Percentiles rank a stretch among this genome's conserved stretches.
These are phyloP conservation scores for Gibbula magus DNA, from an alignment of 2,888 invertebrate genomes.

Conservation along the genomic window DNA sequence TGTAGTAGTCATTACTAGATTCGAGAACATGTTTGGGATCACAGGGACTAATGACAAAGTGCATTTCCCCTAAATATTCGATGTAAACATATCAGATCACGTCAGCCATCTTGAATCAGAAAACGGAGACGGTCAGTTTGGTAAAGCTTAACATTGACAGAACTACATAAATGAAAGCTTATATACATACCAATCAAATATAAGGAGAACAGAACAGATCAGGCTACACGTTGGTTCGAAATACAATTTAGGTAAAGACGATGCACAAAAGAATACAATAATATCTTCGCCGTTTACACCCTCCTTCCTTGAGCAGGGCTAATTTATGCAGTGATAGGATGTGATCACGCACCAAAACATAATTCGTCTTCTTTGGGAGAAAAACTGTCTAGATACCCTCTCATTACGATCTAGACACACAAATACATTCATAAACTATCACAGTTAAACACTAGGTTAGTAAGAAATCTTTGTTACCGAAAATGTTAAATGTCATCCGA, in stretches of 20 bases:
- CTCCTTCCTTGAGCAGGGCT: constrained; percentile 40
- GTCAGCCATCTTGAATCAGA: constrained; percentile 20
- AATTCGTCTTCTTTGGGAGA: background rate
- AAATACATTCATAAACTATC: background rate
- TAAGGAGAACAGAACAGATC: background rate
- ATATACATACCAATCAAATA: background rate
- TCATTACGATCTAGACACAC: background rate
- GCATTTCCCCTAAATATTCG: background rate
- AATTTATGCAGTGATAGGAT: constrained; percentile 47
- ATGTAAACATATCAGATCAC: constrained; percentile 8
- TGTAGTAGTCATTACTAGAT: too few species aligned
- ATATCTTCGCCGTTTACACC: constrained; percentile 27
- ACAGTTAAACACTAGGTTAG: background rate
- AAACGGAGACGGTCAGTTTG: background rate
- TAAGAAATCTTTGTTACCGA: background rate
- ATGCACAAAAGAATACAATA: background rate
- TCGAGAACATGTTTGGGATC: too few species aligned
- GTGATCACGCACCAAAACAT: constrained; percentile 29
- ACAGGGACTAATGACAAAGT: too few species aligned
- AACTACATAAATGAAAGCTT: background rate
- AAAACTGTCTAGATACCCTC: too few species aligned
- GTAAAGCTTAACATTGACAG: too few species aligned
- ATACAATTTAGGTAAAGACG: background rate
- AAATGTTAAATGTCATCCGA: background rate
- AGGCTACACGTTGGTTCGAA: background rate